These are phyloP conservation scores for Nothoprocta perdicaria DNA, from an alignment of 2,113 vertebrate species.

Conservation along the genomic window DNA sequence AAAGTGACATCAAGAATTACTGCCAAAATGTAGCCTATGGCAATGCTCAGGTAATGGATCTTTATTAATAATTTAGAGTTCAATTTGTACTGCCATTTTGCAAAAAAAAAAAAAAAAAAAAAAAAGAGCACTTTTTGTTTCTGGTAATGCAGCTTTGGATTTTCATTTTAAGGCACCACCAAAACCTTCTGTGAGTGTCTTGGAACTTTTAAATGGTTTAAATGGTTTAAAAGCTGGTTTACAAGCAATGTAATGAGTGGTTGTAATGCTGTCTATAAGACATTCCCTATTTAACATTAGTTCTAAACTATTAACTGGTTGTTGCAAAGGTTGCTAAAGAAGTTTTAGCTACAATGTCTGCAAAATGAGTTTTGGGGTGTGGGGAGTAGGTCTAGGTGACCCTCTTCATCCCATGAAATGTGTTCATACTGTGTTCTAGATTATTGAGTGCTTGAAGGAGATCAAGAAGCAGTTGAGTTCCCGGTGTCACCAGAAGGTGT, in stretches of 20 bases:
- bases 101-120: neutral
- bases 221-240: too few relatives aligned
- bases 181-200: neutral
- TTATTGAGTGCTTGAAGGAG: conserved; percentile 96
- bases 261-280: neutral
- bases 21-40: conserved; percentile 91
- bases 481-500: conserved; percentile 92
- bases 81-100: conserved; percentile 21
- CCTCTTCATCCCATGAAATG: neutral
- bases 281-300: neutral
- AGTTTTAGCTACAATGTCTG: neutral
- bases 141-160: neutral
- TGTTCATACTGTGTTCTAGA: conserved; percentile 72
- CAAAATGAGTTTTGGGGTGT: neutral
- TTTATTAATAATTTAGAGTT: conserved; percentile 26
- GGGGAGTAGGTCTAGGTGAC: neutral
- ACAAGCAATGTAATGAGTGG: neutral
- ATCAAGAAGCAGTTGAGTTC: conserved; percentile 86
- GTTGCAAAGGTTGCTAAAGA: neutral
- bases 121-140: neutral
- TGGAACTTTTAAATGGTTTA: neutral
- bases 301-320: neutral
- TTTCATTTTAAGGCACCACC: neutral
- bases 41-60: conserved; percentile 89
- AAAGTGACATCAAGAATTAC: conserved; percentile 87